Base-by-base conservation (phyloP, 1,140 invertebrate genomes). In the Pemphigus obesinymphae region DNA sequence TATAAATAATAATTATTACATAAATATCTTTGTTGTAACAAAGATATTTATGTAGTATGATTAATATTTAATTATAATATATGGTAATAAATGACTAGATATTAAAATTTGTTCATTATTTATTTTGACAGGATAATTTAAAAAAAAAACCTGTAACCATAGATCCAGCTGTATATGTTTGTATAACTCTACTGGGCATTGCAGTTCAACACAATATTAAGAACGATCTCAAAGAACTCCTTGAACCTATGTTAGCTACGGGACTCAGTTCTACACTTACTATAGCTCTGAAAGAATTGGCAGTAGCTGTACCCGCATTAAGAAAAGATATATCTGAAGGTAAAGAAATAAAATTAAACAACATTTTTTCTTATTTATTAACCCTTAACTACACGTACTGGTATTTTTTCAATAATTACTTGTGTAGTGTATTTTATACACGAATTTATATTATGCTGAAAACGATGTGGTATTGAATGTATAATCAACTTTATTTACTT, bases 311-410 rank as follows among this genome's bases (percentile, higher is more conserved):
- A 66, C 96, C 97, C 11, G 89, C 91, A 61, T 88, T 99, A 4
- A 97, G 95, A 87, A 89, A 91, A 45, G 92, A 96, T 85, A 97
- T 99, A 85, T 96, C 96, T 61, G 95, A 98, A 85, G 96, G 96
- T 26, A 87, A 97, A 31, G 87, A 97, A 23, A 92, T 0, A 50
- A 29, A 50, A 11, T 94, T 85, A 96, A 96, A 89, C 86, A 97
- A 0, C 96, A 93, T 2, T 55, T n/a, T n/a, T n/a, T n/a, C n/a
- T n/a, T n/a, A n/a, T n/a, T n/a, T n/a, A n/a, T n/a, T n/a, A n/a
- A n/a, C n/a, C n/a, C n/a, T n/a, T n/a, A n/a, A n/a, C n/a, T n/a
- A n/a, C n/a, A n/a, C n/a, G n/a, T n/a, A n/a, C n/a, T n/a, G n/a
- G n/a, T n/a, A n/a, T n/a, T n/a, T n/a, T n/a, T n/a, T n/a, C n/a